Evolutionary conservation across 2,797 vertebrate species (phyloP).

Genomic region (Phrynocephalus vlangalii): DNA sequence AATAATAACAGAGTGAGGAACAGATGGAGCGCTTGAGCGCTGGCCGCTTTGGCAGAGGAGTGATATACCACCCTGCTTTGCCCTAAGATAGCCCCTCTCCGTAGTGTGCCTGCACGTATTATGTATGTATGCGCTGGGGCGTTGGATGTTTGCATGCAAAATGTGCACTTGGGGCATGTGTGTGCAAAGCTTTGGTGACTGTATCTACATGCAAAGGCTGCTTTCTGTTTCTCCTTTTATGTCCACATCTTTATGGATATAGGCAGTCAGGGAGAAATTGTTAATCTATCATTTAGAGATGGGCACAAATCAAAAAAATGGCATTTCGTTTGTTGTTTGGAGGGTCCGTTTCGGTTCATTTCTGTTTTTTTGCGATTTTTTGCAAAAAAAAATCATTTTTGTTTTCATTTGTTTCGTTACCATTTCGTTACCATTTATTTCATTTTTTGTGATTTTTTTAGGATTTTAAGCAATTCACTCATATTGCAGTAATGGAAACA

Average conservation of each 20-base stretch:
- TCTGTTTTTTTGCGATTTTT: too few relatives aligned
- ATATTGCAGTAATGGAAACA: too few relatives aligned
- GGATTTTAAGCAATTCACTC: too few relatives aligned
- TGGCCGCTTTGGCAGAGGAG: slow-evolving; percentile 32
- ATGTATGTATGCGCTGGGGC: background rate
- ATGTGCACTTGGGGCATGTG: slow-evolving; percentile 23
- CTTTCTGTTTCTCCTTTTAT: slow-evolving; percentile 29
- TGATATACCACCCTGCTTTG: slow-evolving; percentile 6
- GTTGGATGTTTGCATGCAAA: slow-evolving; percentile 31
- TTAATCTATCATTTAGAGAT: background rate
- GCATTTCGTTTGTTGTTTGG: too few relatives aligned
- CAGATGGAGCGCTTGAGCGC: slow-evolving; percentile 52
- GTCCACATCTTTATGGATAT: slow-evolving; percentile 22
- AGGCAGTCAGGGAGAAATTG: background rate
- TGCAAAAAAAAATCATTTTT: too few relatives aligned
- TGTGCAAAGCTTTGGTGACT: slow-evolving; percentile 32
- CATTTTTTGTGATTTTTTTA: too few relatives aligned
- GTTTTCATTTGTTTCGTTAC: too few relatives aligned
- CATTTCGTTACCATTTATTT: too few relatives aligned
- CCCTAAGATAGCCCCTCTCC: slow-evolving; percentile 28
- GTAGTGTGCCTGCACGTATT: background rate
- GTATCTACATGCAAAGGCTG: slow-evolving; percentile 34
- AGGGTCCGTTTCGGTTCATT: too few relatives aligned
- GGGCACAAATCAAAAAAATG: too few relatives aligned
- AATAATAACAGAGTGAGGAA: slow-evolving; percentile 68